Evolutionary conservation across 2,888 invertebrate species (phyloP), one percentile per base, ranked within the genome.

Genomic region (Cremastobaeus sp.): DNA sequence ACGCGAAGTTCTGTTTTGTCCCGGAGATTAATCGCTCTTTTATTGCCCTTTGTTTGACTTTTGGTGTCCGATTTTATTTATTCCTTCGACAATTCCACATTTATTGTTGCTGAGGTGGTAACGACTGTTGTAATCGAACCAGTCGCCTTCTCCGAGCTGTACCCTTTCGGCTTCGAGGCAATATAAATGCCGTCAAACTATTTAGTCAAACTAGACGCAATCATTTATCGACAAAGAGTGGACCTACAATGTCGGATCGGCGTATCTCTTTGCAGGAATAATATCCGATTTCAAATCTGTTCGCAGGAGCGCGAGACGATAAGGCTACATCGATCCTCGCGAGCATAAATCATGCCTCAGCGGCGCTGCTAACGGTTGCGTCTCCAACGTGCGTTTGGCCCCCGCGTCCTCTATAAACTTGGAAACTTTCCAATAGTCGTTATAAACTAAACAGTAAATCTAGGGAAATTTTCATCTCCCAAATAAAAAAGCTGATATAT

Each of bases 261-360:
- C 47, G 65, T 54, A 47, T 55, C 65, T 59, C 59, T 60, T 54
- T 54, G 57, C 50, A 30, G 64, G 64, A 54, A 59, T 62, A 66
- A 64, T 68, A 68, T 73, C 73, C 73, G 73, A 73, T 73, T 73
- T 73, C 68, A 73, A 73, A 73, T 66, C 73, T 73, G 68, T 68
- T 73, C 68, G 68, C 34, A 57, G 50, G 62, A 73, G 68, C 62
- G 43, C 32, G 52, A 34, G 68, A 73, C 73, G 73, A 73, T 73
- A 65, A 66, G 71, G 18, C 65, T 54, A 54, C 71, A 65, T 72
- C 47, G 64, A 57, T 43, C 45, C 35, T 54, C 45, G 54, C 54
- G 35, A 25, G 15, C 68, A 64, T 68, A 68, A 73, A 73, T 73
- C 73, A 68, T 68, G 68, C 32, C 41, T 28, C 34, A 57, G 45